Percentiles rank a stretch among this genome's conserved stretches.
phyloP scores from a whole-genome alignment of 2,797 vertebrate species.

The Phoebastria nigripes region DNA sequence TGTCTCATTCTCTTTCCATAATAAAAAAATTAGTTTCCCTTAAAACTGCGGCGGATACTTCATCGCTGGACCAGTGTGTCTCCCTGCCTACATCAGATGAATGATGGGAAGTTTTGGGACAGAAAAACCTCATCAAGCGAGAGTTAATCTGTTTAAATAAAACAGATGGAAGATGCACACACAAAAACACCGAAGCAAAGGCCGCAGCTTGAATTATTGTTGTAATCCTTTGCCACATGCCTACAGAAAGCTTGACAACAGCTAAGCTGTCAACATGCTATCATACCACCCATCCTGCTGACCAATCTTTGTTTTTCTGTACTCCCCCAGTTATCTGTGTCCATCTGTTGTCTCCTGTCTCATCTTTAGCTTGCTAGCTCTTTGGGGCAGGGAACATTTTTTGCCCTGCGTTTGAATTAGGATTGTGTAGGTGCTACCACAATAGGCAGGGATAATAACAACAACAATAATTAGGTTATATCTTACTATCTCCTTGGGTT shows the following conservation, averaged over 20 bases:
- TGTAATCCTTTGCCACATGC: conserved; percentile 46
- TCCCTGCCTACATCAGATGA: neutral
- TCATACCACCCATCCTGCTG: conserved; percentile 40
- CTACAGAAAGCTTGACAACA: conserved; percentile 54
- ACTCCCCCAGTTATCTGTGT: conserved; percentile 53
- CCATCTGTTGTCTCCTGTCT: conserved; percentile 58
- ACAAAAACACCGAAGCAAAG: neutral
- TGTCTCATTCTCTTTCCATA: neutral
- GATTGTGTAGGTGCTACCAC: conserved; percentile 28
- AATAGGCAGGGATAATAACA: conserved; percentile 25
- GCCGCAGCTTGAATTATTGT: conserved; percentile 16
- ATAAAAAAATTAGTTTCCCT: neutral
- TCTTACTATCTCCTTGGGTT: neutral
- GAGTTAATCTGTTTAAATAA: conserved; percentile 33
- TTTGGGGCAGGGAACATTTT: conserved; percentile 39
- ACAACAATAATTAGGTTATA: conserved; percentile 32
- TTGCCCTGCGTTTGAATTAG: neutral
- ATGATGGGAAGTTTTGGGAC: neutral
- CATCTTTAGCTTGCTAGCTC: neutral
- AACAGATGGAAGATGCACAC: conserved; percentile 48
- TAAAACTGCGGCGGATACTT: neutral
- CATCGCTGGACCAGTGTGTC: neutral
- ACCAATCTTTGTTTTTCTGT: conserved; percentile 42
- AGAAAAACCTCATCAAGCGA: neutral
- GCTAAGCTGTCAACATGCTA: conserved; percentile 46